Evolutionary conservation across 2,797 vertebrate genomes (phyloP), one percentile per base, ranked within the genome.

Genomic region (Rousettus madagascariensis): DNA sequence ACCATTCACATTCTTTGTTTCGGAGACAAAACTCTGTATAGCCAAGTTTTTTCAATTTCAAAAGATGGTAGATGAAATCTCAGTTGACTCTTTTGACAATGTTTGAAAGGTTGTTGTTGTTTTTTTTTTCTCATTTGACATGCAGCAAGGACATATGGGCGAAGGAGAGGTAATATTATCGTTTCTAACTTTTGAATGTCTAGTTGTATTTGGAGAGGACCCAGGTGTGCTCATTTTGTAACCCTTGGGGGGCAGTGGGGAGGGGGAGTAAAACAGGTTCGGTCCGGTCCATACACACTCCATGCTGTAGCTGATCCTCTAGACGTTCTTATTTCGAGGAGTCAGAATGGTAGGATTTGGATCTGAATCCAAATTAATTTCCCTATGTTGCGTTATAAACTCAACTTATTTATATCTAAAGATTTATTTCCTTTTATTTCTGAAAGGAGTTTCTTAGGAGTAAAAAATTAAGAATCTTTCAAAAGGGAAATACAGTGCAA

Each of bases 121-220:
- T 80, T 96, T 87, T 96, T 93, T 98, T 99, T 98, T 99, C 99
- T 99, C 99, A 98, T 99, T 99, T 99, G 98, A 99, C 99, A 99
- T 98, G 99, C 99, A 99, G 99, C 99, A 99, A 99, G 99, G 99
- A 99, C 99, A 99, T 99, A 99, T 99, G 99, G 99, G 99, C 99
- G 99, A 98, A 99, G 99, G 99, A 99, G 99, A 99, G 99, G 99
- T 99, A 99, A 99, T 98, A 98, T 97, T 96, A 98, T 97, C 98
- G 97, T 98, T 98, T 99, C 98, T 98, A 98, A 99, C 98, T 98
- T 98, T 98, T 98, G 98, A 98, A 98, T 98, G 98, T 99, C 96
- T 98, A 97, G 96, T 98, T 98, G 97, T 98, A 96, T 98, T 92
- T 97, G 97, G 95, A 98, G 97, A 97, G 94, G 96, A 97, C 96